Percentiles rank a stretch among this genome's conserved stretches.
phyloP scores from a whole-genome alignment of 2,888 invertebrate genomes.

The Pterostichus madidus region DNA sequence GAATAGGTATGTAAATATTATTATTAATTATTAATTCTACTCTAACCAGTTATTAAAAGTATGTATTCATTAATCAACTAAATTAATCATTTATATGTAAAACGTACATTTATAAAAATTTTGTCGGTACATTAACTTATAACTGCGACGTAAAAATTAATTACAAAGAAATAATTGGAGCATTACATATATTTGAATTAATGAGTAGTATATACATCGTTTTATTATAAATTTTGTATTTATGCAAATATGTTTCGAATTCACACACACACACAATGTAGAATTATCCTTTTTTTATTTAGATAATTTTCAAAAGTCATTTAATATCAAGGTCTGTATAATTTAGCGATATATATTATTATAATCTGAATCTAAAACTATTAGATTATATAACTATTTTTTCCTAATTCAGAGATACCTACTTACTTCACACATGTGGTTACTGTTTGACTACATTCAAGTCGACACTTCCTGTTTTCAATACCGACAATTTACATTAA shows the following conservation, averaged over 20 bases:
- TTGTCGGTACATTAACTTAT: too few species aligned
- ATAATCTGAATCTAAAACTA: not conserved
- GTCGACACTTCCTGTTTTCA: not conserved
- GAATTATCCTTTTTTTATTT: constrained; percentile 7
- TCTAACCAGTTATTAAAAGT: too few species aligned
- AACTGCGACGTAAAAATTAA: not conserved
- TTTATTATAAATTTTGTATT: constrained; percentile 1
- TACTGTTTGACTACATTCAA: not conserved
- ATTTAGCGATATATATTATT: constrained; percentile 29
- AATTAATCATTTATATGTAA: too few species aligned
- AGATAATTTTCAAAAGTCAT: constrained; percentile 12
- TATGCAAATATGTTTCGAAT: constrained; percentile 3
- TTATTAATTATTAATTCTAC: too few species aligned
- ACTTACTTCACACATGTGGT: not conserved
- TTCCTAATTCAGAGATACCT: constrained; percentile 14
- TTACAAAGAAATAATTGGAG: constrained; percentile 10
- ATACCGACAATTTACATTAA: constrained; percentile 1
- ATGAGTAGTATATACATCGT: not conserved
- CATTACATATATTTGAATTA: not conserved
- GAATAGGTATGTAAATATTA: too few species aligned
- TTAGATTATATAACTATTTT: constrained; percentile 19
- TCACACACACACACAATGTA: not conserved
- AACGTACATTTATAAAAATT: too few species aligned
- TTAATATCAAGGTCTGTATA: constrained; percentile 50
- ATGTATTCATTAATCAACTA: too few species aligned